Base-by-base conservation (phyloP, 2,888 invertebrate species). In the Lymantria monacha region DNA sequence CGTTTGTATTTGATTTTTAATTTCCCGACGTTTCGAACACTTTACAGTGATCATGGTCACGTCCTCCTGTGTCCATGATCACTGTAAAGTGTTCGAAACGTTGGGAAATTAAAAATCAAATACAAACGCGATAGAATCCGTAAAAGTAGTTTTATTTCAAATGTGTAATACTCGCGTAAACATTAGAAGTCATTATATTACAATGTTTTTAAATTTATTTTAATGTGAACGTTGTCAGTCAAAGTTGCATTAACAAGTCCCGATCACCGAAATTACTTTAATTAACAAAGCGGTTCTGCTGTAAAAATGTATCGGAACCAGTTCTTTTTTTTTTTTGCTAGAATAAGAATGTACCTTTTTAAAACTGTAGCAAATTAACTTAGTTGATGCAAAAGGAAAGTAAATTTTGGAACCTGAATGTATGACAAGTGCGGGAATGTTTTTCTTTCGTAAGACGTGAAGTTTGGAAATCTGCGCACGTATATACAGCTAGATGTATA, bases 231-330 rank as follows among this genome's bases (percentile, higher is more conserved):
- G 74, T 79, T 67, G 72, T 71, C 73, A 64, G 76, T 77, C 79
- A 69, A 78, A 55, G 71, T 70, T 78, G 72, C 70, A 79, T 83
- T 81, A 83, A 81, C 79, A 73, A 79, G 73, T 53, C 72, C n/a
- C 79, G 77, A 78, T 81, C 74, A 73, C 73, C 74, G 61, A 82
- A 87, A 85, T 83, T 83, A 71, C 81, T 74, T 78, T 83, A 72
- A 86, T 86, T 85, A 84, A 76, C 76, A 76, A 77, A 74, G 64
- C 66, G 69, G 65, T 70, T 80, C 78, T 77, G 76, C 79, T 74
- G n/a, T 30, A 50, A 49, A 82, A 78, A 75, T 80, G 80, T 82
- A 83, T 77, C 81, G 79, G 70, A 75, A 79, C 81, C 81, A 58
- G 76, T 80, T 81, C 57, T 30, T 40, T 43, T 31, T 42, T 53